A percentile compares a stretch with the other conserved stretches of the same genome.
These are phyloP conservation scores for Muscicapa striata DNA, from an alignment of 2,797 vertebrate genomes.

Conservation along the genomic window DNA sequence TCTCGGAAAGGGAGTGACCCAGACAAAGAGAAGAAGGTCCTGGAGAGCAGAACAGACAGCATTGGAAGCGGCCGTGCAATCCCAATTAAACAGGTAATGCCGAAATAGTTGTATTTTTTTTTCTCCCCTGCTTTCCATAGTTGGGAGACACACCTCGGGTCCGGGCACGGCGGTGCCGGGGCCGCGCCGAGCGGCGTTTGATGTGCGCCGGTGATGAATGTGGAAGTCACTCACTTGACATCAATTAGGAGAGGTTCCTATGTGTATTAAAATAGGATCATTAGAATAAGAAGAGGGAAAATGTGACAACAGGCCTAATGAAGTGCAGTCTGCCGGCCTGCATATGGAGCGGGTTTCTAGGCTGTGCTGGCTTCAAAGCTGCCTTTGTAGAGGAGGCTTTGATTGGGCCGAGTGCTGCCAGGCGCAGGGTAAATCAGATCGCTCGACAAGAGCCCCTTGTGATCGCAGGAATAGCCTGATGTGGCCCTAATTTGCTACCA, in stretches of 20 bases:
- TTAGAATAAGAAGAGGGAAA: constrained; percentile 91
- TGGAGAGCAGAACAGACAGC: constrained; percentile 95
- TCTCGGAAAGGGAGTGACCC: constrained; percentile 96
- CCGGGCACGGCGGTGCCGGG: background rate
- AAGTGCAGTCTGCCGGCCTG: constrained; percentile 83
- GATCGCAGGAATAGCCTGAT: constrained; percentile 81
- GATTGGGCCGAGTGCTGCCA: constrained; percentile 80
- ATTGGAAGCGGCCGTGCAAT: constrained; percentile 97
- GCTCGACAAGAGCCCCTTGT: constrained; percentile 79
- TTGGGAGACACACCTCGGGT: constrained; percentile 68
- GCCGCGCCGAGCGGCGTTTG: constrained; percentile 59
- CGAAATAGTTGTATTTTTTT: background rate
- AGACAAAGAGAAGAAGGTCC: constrained; percentile 98
- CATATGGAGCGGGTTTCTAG: constrained; percentile 78
- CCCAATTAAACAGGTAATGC: constrained; percentile 97
- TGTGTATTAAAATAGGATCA: constrained; percentile 90
- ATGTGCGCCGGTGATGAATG: constrained; percentile 83
- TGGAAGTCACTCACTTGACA: constrained; percentile 96
- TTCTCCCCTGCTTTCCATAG: background rate
- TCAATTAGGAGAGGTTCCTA: constrained; percentile 93
- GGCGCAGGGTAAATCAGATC: constrained; percentile 75
- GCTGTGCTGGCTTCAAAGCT: constrained; percentile 81
- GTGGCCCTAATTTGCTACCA: constrained; percentile 84
- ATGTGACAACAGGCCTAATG: constrained; percentile 85
- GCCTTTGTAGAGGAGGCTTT: constrained; percentile 82